Evolutionary conservation across 2,113 vertebrate genomes (phyloP), one percentile per base, ranked within the genome.

Genomic region (Capreolus pygargus): DNA sequence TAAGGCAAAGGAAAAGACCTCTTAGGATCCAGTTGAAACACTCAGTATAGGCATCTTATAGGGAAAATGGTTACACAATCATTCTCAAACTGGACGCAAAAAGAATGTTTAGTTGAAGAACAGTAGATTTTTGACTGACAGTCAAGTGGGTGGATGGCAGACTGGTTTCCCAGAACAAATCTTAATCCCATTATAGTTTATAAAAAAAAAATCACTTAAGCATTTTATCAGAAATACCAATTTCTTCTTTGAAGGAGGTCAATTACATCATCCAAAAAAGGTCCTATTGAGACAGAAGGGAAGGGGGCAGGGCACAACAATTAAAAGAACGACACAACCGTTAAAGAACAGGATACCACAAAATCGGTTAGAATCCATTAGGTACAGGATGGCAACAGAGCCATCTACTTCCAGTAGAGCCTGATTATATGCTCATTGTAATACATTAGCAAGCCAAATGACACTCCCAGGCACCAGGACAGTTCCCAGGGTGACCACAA

Each of bases 91-190:
- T 92, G n/a, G 58, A 96, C 57, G 16, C 55, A 90, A 57, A 95
- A 96, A 81, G 57, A 90, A 96, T 64, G 43, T 88, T 97, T 94
- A 94, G 67, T 27, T 94, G 70, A 93, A 95, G 93, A 97, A 95
- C 76, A 91, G 91, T 43, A 27, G 81, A 96, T 92, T 95, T 64
- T 81, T 96, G 96, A 97, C 96, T 98, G 96, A 92, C 94, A 94
- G 58, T 84, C 61, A 97, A 76, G 79, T 45, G 81, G 86, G 97
- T 96, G 88, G 92, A 85, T 91, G 58, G 86, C 81, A 92, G 84
- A 67, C 81, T 81, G 94, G 45, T 86, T 94, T 88, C 78, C 57
- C 43, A 93, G 96, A 94, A 95, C 67, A 89, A 64, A 94, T 90
- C 54, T 95, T 92, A 95, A 96, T 93, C 91, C 57, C 43, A 92